Evolutionary conservation across 2,888 invertebrate genomes (phyloP).

Genomic region (Cantharis flavilabris): DNA sequence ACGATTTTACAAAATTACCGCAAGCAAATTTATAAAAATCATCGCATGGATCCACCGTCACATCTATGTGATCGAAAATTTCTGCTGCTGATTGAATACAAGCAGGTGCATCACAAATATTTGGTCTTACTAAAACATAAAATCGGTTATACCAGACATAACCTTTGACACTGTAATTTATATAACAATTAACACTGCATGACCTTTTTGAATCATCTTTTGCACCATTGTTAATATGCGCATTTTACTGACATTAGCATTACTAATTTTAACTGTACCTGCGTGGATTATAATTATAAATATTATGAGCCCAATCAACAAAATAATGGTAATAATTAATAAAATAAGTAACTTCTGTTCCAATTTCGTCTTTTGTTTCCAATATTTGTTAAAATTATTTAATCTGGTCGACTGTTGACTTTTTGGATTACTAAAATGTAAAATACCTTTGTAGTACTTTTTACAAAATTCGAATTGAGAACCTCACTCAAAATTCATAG

Average conservation of each 20-base stretch:
- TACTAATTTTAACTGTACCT: neutral
- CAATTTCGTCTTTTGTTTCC: conserved; percentile 4
- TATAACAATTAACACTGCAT: neutral
- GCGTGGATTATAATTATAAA: neutral
- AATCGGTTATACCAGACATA: neutral
- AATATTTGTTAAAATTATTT: neutral
- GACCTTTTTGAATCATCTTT: neutral
- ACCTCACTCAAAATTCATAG: neutral
- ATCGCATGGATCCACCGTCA: conserved; percentile 71
- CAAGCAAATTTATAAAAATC: conserved; percentile 62
- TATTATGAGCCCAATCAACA: neutral
- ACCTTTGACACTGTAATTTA: neutral
- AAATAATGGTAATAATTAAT: neutral
- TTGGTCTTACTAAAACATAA: conserved; percentile 2
- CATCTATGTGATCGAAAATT: conserved; percentile 70
- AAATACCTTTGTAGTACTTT: neutral
- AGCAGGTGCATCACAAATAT: conserved; percentile 3
- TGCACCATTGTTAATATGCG: neutral
- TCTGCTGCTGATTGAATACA: conserved; percentile 58
- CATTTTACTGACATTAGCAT: neutral
- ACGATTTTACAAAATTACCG: conserved; percentile 4
- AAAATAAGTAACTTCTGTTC: conserved; percentile 6
- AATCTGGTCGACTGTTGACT: neutral
- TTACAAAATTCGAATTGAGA: neutral
- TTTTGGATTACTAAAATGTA: neutral